Conservation (phyloP, 2,888 invertebrate species). For the Synergus gifuensis region DNA sequence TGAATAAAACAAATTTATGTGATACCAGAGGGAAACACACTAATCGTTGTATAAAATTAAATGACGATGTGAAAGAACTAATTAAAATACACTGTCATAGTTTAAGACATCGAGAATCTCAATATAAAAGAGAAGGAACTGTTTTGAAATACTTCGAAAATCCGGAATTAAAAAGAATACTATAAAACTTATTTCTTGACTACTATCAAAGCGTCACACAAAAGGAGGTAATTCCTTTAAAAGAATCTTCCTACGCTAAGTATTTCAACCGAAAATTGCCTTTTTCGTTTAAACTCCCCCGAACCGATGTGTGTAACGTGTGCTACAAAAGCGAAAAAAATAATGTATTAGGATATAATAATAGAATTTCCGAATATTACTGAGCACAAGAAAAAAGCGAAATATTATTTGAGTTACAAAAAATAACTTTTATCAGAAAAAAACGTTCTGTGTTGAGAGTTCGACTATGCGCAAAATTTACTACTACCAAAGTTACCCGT, state of each 20-base stretch:
- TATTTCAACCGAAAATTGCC: not conserved
- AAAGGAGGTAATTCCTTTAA: not conserved
- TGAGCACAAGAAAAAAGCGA: constrained; percentile 21
- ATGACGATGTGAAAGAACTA: not conserved
- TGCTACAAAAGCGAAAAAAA: constrained; percentile 3
- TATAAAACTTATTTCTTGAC: not conserved
- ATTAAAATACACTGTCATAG: too few species aligned
- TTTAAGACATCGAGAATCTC: too few species aligned
- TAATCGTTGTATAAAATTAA: not conserved
- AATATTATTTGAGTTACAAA: not conserved
- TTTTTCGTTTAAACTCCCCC: constrained; percentile 15
- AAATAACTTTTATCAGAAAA: not conserved
- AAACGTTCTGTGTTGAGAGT: too few species aligned
- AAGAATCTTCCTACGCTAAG: not conserved
- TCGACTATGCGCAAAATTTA: not conserved
- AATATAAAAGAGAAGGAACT: not conserved
- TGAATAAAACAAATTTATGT: not conserved
- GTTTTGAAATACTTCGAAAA: constrained; percentile 8
- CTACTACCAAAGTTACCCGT: not conserved
- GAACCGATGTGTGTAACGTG: constrained; percentile 13
- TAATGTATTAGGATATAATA: too few species aligned
- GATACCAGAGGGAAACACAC: not conserved
- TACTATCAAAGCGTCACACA: not conserved
- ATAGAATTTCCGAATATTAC: not conserved
- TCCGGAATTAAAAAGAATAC: not conserved